Evolutionary conservation across 1,140 invertebrate genomes (phyloP).

Genomic region (Euwallacea similis): DNA sequence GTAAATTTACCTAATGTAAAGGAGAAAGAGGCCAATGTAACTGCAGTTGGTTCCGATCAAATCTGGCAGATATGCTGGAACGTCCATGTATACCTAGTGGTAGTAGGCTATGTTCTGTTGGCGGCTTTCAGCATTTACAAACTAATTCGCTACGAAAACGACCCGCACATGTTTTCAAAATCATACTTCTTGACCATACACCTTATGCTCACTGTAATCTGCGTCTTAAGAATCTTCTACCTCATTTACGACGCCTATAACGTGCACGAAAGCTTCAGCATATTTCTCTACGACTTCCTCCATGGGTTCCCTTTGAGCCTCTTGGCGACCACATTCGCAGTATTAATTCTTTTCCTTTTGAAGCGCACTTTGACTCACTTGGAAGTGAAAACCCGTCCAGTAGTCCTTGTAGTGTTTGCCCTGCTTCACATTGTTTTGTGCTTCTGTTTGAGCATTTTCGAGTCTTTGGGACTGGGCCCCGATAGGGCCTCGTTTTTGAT

Average conservation of each 20-base stretch:
- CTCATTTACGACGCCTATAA: slow-evolving; percentile 90
- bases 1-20: slow-evolving; percentile 51
- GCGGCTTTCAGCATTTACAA: slow-evolving; percentile 81
- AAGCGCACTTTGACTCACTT: slow-evolving; percentile 70
- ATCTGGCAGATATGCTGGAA: slow-evolving; percentile 85
- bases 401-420: slow-evolving; percentile 73
- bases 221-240: slow-evolving; percentile 79
- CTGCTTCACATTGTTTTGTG: slow-evolving; percentile 75
- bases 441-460: slow-evolving; percentile 77
- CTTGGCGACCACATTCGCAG: slow-evolving; percentile 80
- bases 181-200: slow-evolving; percentile 85
- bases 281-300: slow-evolving; percentile 78
- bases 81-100: slow-evolving; percentile 83
- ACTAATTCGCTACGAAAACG: slow-evolving; percentile 77
- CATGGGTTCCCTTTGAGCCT: slow-evolving; percentile 82
- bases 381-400: slow-evolving; percentile 70
- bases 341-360: slow-evolving; percentile 81
- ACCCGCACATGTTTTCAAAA: slow-evolving; percentile 75
- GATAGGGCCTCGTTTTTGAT: slow-evolving; percentile 49
- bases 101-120: slow-evolving; percentile 77
- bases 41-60: slow-evolving; percentile 49
- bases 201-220: slow-evolving; percentile 76
- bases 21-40: slow-evolving; percentile 49
- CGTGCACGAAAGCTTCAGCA: slow-evolving; percentile 72
- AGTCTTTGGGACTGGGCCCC: slow-evolving; percentile 57